Evolutionary conservation across 2,113 vertebrate genomes (phyloP), one percentile per base, ranked within the genome.

Genomic region (Athene noctua): DNA sequence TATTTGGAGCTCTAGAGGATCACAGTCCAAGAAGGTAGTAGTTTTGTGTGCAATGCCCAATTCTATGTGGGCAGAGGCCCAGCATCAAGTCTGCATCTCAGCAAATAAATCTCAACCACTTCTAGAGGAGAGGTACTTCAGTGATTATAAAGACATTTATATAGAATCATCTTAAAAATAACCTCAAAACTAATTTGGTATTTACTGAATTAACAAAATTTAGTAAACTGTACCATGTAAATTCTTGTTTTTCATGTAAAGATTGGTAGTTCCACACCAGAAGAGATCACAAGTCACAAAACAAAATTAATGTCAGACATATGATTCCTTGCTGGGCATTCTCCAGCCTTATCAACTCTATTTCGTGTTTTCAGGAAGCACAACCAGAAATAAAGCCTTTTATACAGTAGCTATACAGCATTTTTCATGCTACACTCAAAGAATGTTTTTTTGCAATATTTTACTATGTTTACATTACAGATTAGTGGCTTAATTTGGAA

Each of bases 401-500:
- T n/a, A 62, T 61, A 68, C 38, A 58, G 44, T 54, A 84, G 32
- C 38, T 74, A 25, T 80, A 29, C 62, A 55, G 8, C 13, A 70
- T 77, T 80, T 55, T 80, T 79, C 63, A 67, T 32, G 34, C 20
- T 85, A 57, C 62, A 71, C 40, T 80, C 46, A 59, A 84, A 57
- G 21, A 51, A 55, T 26, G 5, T 20, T 66, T 93, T 85, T 85
- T 94, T 93, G 18, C 42, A 91, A 59, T 9, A 81, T 85, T 94
- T 94, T 88, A 79, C 26, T 58, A 38, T 91, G 77, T 92, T 97
- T 95, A 86, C 62, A 57, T 86, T 95, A 82, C 54, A 91, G 68
- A 92, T 81, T 88, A 92, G 90, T 81, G 34, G 19, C n/a, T 88
- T 95, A 91, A 95, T 97, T 95, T 79, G 38, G 22, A 89, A 96